Conservation (phyloP, 2,888 invertebrate genomes). For the Drosophila percnosoma region DNA sequence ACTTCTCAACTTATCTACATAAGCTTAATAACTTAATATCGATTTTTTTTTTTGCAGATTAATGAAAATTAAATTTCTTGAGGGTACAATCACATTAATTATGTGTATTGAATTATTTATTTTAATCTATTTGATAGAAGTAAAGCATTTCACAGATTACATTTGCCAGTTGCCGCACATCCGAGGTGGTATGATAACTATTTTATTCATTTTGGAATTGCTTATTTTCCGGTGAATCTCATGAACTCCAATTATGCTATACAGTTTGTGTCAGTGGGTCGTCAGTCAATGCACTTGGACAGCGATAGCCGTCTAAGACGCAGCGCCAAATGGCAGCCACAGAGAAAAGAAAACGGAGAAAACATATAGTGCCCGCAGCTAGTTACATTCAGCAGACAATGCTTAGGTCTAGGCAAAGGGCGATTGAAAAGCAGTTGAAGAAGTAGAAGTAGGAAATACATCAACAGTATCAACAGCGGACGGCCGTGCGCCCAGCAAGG, state of each 20-base stretch:
- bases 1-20: neutral
- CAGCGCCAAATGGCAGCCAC: constrained; percentile 36
- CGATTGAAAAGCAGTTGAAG: constrained; percentile 37
- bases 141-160: neutral
- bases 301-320: constrained; percentile 39
- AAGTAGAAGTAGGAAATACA: constrained; percentile 34
- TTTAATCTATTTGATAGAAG: neutral
- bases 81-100: neutral
- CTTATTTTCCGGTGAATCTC: neutral
- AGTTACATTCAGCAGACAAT: constrained; percentile 63
- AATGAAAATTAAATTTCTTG: neutral
- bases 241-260: constrained; percentile 1
- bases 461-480: constrained; percentile 38
- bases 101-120: neutral
- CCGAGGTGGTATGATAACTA: neutral
- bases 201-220: constrained; percentile 16
- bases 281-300: constrained; percentile 65
- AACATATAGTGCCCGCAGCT: constrained; percentile 70
- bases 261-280: constrained; percentile 60
- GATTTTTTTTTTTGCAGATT: neutral
- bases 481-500: constrained; percentile 7
- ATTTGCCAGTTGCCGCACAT: neutral
- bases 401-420: constrained; percentile 37
- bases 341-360: constrained; percentile 50
- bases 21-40: neutral